Conservation (phyloP, 37 sponge, comb jelly and placozoan species). For the Tethya wilhelma region DNA sequence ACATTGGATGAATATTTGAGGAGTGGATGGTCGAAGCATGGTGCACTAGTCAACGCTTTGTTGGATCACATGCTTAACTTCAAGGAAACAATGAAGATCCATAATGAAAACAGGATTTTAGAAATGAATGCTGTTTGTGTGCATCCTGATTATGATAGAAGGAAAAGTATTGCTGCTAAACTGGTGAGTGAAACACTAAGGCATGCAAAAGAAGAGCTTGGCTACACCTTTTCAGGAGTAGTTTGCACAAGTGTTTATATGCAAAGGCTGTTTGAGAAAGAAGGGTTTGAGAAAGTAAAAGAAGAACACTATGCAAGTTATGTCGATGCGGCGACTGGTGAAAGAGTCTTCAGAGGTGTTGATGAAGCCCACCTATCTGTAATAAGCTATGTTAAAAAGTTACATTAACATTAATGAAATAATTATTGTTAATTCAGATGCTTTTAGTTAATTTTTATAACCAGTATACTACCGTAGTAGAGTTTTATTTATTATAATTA, state of each 20-base stretch:
- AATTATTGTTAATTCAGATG: too few species aligned
- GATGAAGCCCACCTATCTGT: not conserved
- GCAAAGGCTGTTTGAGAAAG: not conserved
- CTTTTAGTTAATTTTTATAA: too few species aligned
- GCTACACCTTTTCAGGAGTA: conserved; percentile 3
- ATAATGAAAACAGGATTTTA: not conserved
- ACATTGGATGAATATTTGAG: not conserved
- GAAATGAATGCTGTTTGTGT: conserved; percentile 3
- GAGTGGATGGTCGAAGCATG: not conserved
- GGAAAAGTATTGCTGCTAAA: conserved; percentile 1
- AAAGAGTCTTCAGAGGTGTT: not conserved
- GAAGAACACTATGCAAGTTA: conserved; percentile 4
- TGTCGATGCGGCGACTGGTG: not conserved
- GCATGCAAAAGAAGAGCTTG: conserved; percentile 2
- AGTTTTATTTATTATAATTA: too few species aligned
- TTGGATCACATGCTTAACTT: not conserved
- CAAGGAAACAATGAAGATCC: not conserved
- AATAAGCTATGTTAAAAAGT: conserved; percentile 4
- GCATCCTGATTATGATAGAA: conserved; percentile 4
- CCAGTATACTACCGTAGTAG: too few species aligned
- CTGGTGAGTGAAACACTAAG: not conserved
- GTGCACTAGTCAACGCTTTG: not conserved
- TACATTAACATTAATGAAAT: too few species aligned
- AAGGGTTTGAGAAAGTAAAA: conserved; percentile 1
- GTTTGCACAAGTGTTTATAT: conserved; percentile 1